Evolutionary conservation across 2,113 vertebrate genomes (phyloP).

Genomic region (Limnothrissa miodon): DNA sequence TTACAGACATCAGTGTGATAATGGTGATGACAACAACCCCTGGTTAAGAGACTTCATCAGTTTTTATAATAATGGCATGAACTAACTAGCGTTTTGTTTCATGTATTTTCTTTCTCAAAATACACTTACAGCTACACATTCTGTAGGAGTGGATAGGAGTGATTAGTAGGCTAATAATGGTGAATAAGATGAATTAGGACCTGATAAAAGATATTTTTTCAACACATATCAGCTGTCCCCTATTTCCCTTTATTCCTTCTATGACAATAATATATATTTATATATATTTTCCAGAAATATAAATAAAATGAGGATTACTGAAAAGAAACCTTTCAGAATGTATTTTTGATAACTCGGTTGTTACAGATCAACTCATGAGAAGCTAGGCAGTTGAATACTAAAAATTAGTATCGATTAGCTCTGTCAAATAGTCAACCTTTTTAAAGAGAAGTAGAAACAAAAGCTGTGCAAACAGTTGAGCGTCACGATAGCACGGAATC

Average conservation of each 20-base stretch:
- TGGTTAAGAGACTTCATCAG: background rate
- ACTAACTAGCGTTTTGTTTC: conserved; percentile 29
- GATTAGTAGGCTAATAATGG: conserved; percentile 35
- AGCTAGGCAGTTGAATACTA: conserved; percentile 37
- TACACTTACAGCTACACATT: conserved; percentile 16
- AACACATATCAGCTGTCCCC: conserved; percentile 11
- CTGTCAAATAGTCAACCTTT: conserved; percentile 74
- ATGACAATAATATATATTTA: conserved; percentile 29
- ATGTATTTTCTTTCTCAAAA: conserved; percentile 22
- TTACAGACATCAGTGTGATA: conserved; percentile 5
- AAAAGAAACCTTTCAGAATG: conserved; percentile 40
- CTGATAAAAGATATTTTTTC: conserved; percentile 24
- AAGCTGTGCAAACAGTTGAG: conserved; percentile 70
- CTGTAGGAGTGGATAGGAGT: conserved; percentile 19
- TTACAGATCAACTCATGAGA: conserved; percentile 23
- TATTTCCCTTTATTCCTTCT: conserved; percentile 48
- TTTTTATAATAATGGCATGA: conserved; percentile 26
- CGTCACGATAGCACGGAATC: conserved; percentile 61
- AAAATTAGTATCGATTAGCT: conserved; percentile 42
- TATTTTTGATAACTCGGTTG: conserved; percentile 33
- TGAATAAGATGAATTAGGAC: conserved; percentile 44
- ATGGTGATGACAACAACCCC: background rate
- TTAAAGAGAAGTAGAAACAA: conserved; percentile 72
- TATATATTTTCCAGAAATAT: conserved; percentile 10
- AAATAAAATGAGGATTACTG: conserved; percentile 31